These are phyloP conservation scores for Euleptes europaea DNA, from an alignment of 2,113 vertebrate species.

Conservation along the genomic window DNA sequence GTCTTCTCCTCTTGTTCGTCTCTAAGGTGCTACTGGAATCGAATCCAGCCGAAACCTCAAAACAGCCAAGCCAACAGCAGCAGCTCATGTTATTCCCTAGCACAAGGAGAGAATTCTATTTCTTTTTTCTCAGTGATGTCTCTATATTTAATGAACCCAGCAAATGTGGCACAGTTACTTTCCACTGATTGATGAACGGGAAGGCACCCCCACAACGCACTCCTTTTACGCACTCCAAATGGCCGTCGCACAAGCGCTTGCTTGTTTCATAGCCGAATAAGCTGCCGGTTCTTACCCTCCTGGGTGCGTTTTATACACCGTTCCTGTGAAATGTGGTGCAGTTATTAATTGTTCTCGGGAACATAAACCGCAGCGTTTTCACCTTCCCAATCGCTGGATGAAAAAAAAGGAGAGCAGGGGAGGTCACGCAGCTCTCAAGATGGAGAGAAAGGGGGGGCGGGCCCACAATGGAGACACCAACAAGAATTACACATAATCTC, in stretches of 20 bases:
- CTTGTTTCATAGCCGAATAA: constrained; percentile 39
- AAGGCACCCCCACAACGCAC: neutral
- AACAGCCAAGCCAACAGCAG: no score
- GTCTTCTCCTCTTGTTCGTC: no score
- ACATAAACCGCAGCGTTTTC: constrained; percentile 17
- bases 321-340: neutral
- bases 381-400: neutral
- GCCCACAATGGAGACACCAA: neutral
- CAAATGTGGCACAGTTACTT: constrained; percentile 17
- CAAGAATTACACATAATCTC: constrained; percentile 4
- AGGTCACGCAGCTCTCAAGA: constrained; percentile 22
- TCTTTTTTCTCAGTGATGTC: no score
- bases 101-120: no score
- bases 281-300: constrained; percentile 33
- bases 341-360: constrained; percentile 43
- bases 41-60: no score
- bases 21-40: no score
- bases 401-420: neutral
- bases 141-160: no score
- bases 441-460: neutral
- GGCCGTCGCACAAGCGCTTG: neutral
- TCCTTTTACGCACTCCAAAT: neutral
- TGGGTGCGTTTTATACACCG: constrained; percentile 23
- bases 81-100: no score
- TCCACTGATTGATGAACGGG: constrained; percentile 37